Evolutionary conservation across 2,797 vertebrate species (phyloP), one percentile per base, ranked within the genome.

Genomic region (Synaphobranchus kaupii): DNA sequence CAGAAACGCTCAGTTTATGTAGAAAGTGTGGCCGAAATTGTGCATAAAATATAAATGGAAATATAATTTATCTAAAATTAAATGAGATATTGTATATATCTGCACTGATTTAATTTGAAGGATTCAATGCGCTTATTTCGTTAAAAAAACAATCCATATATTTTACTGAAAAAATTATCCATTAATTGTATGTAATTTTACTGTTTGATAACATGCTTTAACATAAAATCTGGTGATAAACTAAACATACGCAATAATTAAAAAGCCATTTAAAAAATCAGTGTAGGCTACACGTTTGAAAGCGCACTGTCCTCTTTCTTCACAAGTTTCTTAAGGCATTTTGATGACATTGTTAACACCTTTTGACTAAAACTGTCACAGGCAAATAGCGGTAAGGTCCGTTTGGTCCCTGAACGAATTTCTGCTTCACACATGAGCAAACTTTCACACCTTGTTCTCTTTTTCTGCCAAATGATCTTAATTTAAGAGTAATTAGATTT

Each of bases 401-500:
- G 93, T 95, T 94, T 95, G 93, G 92, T 88, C 60, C 86, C 89
- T 68, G 47, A 17, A 89, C 39, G 88, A 90, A 85, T 83, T 58
- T 84, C 88, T 86, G 84, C 88, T 90, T 86, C 88, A 88, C 90
- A 88, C 91, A 58, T 90, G 84, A 88, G 82, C 88, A 85, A 87
- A 82, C 28, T 15, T 87, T 91, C 85, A 89, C 90, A 91, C 90
- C 91, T 88, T 83, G 83, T 63, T 78, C 0, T 0, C 4, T 25
- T 71, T 54, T 89, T 71, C 60, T 73, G 89, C 91, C 91, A 93
- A 92, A 92, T 50, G 89, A 92, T 86, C 89, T 93, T 66, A 93
- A 92, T 93, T 93, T 91, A 92, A 90, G 89, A 90, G 91, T 94
- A 94, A 95, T 93, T 90, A 92, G 91, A 89, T 90, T 89, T 73